Percentiles rank a stretch among this genome's conserved stretches.
Conservation (phyloP, 2,797 vertebrate species). For the Sorex maritimensis region DNA sequence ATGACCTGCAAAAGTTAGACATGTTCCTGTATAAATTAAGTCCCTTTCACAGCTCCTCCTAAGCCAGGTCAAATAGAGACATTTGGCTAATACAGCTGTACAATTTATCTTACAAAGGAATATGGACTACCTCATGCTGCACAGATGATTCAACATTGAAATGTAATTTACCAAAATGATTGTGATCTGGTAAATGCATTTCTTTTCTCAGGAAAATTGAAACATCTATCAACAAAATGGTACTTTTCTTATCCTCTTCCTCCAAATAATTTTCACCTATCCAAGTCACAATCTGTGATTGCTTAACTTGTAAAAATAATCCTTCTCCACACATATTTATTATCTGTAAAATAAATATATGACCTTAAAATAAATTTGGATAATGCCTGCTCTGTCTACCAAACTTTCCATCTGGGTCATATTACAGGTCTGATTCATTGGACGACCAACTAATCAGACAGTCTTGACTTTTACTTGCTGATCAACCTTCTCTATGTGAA, state of each 20-base stretch:
- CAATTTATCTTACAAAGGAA: conserved; percentile 40
- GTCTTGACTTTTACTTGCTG: neutral
- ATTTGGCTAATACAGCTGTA: conserved; percentile 33
- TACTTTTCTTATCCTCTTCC: conserved; percentile 56
- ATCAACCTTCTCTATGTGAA: neutral
- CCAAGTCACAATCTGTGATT: conserved; percentile 43
- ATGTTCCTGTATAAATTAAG: neutral
- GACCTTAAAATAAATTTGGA: conserved; percentile 17
- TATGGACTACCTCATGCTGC: neutral
- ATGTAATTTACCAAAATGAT: conserved; percentile 64
- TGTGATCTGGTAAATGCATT: conserved; percentile 47
- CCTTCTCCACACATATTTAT: conserved; percentile 32
- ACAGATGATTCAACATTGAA: neutral
- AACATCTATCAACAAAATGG: conserved; percentile 58
- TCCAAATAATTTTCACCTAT: conserved; percentile 66
- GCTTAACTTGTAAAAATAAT: conserved; percentile 55
- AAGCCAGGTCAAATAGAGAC: conserved; percentile 33
- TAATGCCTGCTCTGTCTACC: neutral
- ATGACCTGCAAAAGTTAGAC: conserved; percentile 12
- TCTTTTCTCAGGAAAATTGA: conserved; percentile 70
- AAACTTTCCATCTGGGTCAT: conserved; percentile 43
- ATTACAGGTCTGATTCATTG: neutral
- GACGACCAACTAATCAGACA: neutral
- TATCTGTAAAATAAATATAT: conserved; percentile 20
- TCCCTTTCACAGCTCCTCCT: neutral